Evolutionary conservation across 2,113 vertebrate genomes (phyloP).

Genomic region (Chascanopsetta lugubris): DNA sequence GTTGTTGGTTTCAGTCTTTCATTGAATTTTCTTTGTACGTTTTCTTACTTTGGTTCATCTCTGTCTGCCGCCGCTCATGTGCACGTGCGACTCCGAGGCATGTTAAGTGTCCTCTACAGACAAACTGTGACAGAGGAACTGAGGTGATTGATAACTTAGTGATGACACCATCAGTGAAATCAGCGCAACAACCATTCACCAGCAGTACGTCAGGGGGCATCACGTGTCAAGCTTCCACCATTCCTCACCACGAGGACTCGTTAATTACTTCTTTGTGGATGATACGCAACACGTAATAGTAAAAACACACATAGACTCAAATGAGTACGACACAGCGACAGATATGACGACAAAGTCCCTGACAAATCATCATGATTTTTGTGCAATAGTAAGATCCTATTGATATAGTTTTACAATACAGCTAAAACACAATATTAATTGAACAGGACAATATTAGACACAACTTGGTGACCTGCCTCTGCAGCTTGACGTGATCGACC

Average conservation of each 20-base stretch:
- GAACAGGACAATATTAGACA: background rate
- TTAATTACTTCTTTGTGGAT: background rate
- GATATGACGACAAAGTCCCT: conserved; percentile 3
- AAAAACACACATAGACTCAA: background rate
- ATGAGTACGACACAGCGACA: background rate
- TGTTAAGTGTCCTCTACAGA: too few species aligned
- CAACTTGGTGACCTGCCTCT: background rate
- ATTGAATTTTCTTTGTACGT: background rate
- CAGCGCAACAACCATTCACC: background rate
- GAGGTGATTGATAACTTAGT: background rate
- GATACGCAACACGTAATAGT: background rate
- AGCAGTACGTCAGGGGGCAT: background rate
- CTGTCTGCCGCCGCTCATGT: background rate
- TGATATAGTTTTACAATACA: background rate
- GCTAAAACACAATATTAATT: background rate
- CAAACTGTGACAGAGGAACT: background rate
- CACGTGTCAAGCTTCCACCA: background rate
- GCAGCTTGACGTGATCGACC: background rate
- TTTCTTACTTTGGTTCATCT: background rate
- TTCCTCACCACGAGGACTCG: background rate
- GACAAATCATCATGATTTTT: conserved; percentile 4
- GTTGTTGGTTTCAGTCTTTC: background rate
- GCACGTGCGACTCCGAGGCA: background rate
- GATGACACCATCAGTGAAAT: background rate
- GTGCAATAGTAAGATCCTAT: conserved; percentile 13